phyloP scores from a whole-genome alignment of 1,140 invertebrate genomes.

The Sycophaga agraensis region DNA sequence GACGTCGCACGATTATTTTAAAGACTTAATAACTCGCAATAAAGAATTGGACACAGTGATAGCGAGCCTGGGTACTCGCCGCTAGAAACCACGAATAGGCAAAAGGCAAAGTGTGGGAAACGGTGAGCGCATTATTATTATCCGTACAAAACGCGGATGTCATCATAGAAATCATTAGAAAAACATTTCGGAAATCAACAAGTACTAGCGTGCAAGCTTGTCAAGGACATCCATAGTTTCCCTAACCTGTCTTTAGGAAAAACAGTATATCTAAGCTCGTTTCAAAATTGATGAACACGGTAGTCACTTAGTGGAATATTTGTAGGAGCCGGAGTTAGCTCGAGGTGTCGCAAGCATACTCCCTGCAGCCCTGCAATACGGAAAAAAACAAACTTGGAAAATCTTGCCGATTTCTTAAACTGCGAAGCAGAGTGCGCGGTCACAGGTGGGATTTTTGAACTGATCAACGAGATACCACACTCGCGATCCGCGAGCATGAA shows the following conservation, averaged over 20 bases:
- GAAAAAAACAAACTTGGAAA: background rate
- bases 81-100: no score
- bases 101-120: background rate
- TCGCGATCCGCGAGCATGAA: background rate
- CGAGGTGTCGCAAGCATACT: background rate
- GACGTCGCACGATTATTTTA: no score
- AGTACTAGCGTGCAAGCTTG: no score
- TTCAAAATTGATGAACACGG: slow-evolving; percentile 5
- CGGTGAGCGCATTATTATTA: background rate
- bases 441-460: background rate
- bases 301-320: slow-evolving; percentile 4
- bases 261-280: background rate
- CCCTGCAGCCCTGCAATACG: background rate
- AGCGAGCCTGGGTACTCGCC: no score
- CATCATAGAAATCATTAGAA: background rate
- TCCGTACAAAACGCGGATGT: background rate
- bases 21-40: no score
- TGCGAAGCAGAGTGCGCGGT: background rate
- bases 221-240: background rate
- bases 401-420: background rate
- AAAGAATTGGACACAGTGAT: no score
- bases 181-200: background rate
- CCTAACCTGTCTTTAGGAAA: background rate
- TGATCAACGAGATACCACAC: background rate
- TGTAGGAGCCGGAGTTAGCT: slow-evolving; percentile 1